Evolutionary conservation across 2,113 vertebrate genomes (phyloP).

Genomic region (Ramphastos sulfuratus): DNA sequence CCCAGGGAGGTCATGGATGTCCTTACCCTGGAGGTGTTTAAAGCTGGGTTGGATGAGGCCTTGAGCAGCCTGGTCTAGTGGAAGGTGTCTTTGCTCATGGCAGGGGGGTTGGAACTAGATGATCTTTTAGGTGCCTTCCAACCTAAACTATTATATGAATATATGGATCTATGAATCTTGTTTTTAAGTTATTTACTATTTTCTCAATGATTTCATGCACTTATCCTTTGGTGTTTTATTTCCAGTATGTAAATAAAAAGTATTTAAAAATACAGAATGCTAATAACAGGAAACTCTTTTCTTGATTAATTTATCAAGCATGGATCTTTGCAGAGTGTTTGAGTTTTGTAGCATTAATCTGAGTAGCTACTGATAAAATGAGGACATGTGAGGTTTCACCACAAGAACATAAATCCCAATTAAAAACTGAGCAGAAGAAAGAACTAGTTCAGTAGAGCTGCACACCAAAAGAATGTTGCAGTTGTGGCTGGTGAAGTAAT

Average conservation of each 20-base stretch:
- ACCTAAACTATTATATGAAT: too few species aligned
- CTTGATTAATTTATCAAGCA: conserved; percentile 30
- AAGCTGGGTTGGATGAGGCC: too few species aligned
- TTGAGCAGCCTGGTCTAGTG: too few species aligned
- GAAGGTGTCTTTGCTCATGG: too few species aligned
- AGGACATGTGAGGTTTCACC: conserved; percentile 2
- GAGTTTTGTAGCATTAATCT: background rate
- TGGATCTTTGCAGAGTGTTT: background rate
- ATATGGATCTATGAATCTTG: too few species aligned
- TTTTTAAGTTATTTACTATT: background rate
- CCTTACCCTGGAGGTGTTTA: too few species aligned
- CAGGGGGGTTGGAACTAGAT: too few species aligned
- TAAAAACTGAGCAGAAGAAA: conserved; percentile 22
- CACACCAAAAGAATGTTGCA: background rate
- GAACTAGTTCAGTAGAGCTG: background rate
- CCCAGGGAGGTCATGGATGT: too few species aligned
- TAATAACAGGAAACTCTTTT: background rate
- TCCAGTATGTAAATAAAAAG: background rate
- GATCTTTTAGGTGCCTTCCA: too few species aligned
- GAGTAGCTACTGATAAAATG: conserved; percentile 9
- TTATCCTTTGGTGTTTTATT: background rate
- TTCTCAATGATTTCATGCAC: background rate
- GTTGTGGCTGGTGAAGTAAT: background rate
- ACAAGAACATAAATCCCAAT: conserved; percentile 40
- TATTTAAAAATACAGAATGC: background rate